phyloP scores from a whole-genome alignment of 2,113 vertebrate genomes.

The Carassius carassius region DNA sequence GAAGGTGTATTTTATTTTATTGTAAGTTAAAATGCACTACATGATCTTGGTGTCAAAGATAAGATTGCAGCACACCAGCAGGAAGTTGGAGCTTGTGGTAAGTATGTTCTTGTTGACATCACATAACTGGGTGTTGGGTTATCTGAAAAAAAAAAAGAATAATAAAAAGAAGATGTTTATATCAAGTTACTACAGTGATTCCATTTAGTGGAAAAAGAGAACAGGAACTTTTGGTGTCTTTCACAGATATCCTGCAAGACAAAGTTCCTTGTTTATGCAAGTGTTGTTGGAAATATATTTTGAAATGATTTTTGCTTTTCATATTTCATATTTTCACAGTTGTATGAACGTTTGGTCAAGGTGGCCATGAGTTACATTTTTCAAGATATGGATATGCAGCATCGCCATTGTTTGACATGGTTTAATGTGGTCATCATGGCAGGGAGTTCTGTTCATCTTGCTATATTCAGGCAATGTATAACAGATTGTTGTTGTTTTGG shows the following conservation, averaged over 20 bases:
- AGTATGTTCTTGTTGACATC: constrained; percentile 42
- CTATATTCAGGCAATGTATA: neutral
- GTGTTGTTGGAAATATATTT: neutral
- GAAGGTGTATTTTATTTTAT: no score
- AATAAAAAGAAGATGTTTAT: neutral
- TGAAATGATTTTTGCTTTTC: neutral
- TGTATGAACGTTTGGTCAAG: neutral
- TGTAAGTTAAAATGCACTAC: no score
- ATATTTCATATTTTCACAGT: neutral
- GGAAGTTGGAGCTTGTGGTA: constrained; percentile 59
- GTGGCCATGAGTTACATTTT: neutral
- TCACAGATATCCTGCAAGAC: neutral
- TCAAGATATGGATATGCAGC: no score
- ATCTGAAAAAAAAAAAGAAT: neutral
- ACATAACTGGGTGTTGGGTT: constrained; percentile 13
- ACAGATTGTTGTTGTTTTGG: neutral
- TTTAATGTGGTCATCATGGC: neutral
- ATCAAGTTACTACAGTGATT: neutral
- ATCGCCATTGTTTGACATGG: no score
- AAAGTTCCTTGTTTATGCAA: neutral
- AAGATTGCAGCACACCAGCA: constrained; percentile 56
- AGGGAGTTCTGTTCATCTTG: neutral
- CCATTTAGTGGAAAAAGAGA: neutral
- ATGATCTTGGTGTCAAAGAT: constrained; percentile 32
- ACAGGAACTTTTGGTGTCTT: neutral